These are phyloP conservation scores for Drosophila lutescens DNA, from an alignment of 2,888 invertebrate species.

Conservation along the genomic window DNA sequence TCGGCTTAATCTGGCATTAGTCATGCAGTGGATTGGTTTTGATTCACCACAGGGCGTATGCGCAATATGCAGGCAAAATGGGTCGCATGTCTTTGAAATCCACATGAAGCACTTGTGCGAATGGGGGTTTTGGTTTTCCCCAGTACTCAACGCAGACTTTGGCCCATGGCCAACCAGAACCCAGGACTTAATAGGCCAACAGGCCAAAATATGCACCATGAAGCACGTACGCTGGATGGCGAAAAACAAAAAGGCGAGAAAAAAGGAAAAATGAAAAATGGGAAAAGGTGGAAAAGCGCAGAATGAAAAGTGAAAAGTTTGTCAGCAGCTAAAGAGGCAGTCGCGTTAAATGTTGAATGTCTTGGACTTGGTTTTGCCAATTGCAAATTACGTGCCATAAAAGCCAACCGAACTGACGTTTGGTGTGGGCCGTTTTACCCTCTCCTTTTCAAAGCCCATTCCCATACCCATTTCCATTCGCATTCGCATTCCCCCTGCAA, in stretches of 20 bases:
- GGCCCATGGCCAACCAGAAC: slow-evolving; percentile 69
- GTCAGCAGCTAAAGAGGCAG: slow-evolving; percentile 52
- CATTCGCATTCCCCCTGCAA: not conserved
- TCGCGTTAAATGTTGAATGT: slow-evolving; percentile 41
- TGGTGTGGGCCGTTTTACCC: slow-evolving; percentile 62
- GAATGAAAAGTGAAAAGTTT: slow-evolving; percentile 83
- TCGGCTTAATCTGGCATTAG: slow-evolving; percentile 60
- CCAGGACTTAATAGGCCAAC: slow-evolving; percentile 75
- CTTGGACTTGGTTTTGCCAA: slow-evolving; percentile 65
- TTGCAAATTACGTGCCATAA: slow-evolving; percentile 80
- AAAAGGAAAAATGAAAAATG: slow-evolving; percentile 1
- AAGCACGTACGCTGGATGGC: slow-evolving; percentile 39
- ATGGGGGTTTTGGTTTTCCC: slow-evolving; percentile 62
- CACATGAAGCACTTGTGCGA: slow-evolving; percentile 19
- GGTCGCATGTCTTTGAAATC: slow-evolving; percentile 51
- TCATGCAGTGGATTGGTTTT: slow-evolving; percentile 46
- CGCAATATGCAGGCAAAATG: slow-evolving; percentile 69
- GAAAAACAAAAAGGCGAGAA: not conserved
- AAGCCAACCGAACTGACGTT: slow-evolving; percentile 56
- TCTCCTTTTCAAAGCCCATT: slow-evolving; percentile 9
- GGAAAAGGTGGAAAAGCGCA: slow-evolving; percentile 65
- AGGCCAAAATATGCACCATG: slow-evolving; percentile 64
- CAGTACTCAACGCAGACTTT: slow-evolving; percentile 38
- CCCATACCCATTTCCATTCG: not conserved
- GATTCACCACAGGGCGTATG: slow-evolving; percentile 64